These are phyloP conservation scores for Megalopta genalis DNA, from an alignment of 1,140 invertebrate genomes.

Conservation along the genomic window DNA sequence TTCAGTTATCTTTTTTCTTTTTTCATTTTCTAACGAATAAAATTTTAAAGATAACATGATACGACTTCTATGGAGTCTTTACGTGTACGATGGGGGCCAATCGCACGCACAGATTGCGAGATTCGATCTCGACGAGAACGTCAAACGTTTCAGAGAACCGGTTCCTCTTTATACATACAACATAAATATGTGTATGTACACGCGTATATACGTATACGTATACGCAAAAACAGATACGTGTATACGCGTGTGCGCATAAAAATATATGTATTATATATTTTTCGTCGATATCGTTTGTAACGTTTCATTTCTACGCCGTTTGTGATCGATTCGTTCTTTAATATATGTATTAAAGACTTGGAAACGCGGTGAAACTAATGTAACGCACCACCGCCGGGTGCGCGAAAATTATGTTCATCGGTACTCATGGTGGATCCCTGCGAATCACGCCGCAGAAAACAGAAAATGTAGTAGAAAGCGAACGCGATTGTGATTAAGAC, in stretches of 20 bases:
- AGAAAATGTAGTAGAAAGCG: no score
- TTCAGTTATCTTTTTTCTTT: slow-evolving; percentile 39
- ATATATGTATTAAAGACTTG: background rate
- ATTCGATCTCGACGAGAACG: slow-evolving; percentile 27
- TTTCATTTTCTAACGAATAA: slow-evolving; percentile 39
- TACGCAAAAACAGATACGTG: background rate
- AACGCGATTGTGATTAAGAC: slow-evolving; percentile 12
- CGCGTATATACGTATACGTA: background rate
- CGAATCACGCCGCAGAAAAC: background rate
- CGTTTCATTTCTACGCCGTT: slow-evolving; percentile 8
- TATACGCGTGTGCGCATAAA: background rate
- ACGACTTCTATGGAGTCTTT: slow-evolving; percentile 44
- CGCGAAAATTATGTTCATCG: background rate
- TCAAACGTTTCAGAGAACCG: slow-evolving; percentile 35
- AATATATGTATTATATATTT: slow-evolving; percentile 3
- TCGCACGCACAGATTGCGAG: slow-evolving; percentile 33
- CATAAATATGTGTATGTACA: background rate
- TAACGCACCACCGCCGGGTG: no score
- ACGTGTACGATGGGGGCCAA: slow-evolving; percentile 44
- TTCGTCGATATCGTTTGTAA: slow-evolving; percentile 10
- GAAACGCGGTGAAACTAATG: background rate
- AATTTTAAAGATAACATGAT: slow-evolving; percentile 34
- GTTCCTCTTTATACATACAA: slow-evolving; percentile 17
- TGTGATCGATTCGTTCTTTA: background rate
- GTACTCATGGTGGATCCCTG: background rate